A percentile compares a stretch with the other conserved stretches of the same genome.
Evolutionary conservation across 2,113 vertebrate species (phyloP).

Genomic region (Mesembrinibis cayennensis): DNA sequence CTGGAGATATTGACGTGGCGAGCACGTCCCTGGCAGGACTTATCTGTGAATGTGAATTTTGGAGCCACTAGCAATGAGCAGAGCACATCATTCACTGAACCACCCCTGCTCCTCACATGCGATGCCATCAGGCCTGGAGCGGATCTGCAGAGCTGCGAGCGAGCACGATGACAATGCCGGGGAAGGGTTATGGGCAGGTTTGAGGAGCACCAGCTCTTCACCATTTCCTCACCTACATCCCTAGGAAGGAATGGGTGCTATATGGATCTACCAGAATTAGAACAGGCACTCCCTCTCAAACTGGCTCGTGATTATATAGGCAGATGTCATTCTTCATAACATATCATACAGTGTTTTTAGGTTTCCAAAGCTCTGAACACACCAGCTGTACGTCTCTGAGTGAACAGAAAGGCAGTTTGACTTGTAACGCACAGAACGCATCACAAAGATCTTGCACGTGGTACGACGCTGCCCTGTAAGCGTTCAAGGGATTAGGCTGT

Average conservation of each 20-base stretch:
- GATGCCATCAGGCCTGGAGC: not conserved
- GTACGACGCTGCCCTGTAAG: fast-evolving
- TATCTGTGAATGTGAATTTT: not conserved
- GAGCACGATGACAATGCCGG: not conserved
- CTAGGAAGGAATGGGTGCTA: not conserved
- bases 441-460: not conserved
- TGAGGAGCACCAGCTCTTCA: not conserved
- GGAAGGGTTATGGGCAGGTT: not conserved
- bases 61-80: not conserved
- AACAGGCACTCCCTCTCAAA: not conserved
- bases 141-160: not conserved
- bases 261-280: not conserved
- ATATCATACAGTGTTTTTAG: not conserved
- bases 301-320: not conserved
- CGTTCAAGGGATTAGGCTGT: not conserved
- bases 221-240: not conserved
- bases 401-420: not conserved
- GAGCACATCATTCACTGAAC: not conserved
- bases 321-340: not conserved
- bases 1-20: not conserved
- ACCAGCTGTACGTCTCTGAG: not conserved
- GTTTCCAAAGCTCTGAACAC: not conserved
- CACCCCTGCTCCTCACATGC: fast-evolving
- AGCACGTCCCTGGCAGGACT: not conserved
- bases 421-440: not conserved